Percentiles rank a stretch among this genome's conserved stretches.
Conservation (phyloP, 1,140 invertebrate genomes). For the Forficula auricularia region DNA sequence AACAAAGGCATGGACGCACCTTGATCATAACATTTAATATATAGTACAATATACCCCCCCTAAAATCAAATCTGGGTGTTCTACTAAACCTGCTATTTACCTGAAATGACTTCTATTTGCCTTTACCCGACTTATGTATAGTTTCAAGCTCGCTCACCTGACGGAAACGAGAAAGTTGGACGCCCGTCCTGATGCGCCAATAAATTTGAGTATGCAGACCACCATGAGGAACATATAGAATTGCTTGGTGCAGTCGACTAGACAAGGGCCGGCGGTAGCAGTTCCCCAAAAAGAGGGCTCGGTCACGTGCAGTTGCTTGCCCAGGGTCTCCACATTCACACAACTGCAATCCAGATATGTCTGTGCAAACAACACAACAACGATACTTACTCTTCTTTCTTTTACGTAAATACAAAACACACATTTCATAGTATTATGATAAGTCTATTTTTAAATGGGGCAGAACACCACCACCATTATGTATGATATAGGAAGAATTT, state of each 20-base stretch:
- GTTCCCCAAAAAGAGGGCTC: too few species aligned
- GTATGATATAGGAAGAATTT: too few species aligned
- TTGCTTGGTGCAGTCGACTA: slow-evolving; percentile 41
- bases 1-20: too few species aligned
- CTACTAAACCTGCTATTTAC: slow-evolving; percentile 15
- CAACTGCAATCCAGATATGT: not conserved
- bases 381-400: not conserved
- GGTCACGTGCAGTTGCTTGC: too few species aligned
- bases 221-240: slow-evolving; percentile 48
- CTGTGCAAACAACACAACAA: slow-evolving; percentile 2
- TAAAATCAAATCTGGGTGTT: too few species aligned
- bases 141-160: slow-evolving; percentile 20
- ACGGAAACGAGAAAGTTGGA: slow-evolving; percentile 50
- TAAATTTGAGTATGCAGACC: slow-evolving; percentile 46
- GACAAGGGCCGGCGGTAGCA: slow-evolving; percentile 40
- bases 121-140: slow-evolving; percentile 19
- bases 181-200: slow-evolving; percentile 43
- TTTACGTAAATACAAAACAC: not conserved
- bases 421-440: too few species aligned
- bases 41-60: too few species aligned
- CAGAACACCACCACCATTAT: too few species aligned
- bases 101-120: too few species aligned
- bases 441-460: too few species aligned
- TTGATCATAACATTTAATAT: too few species aligned
- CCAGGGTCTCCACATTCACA: too few species aligned